A percentile compares a stretch with the other conserved stretches of the same genome.
These are phyloP conservation scores for Spisula subtruncata DNA, from an alignment of 2,888 invertebrate species.

Conservation along the genomic window DNA sequence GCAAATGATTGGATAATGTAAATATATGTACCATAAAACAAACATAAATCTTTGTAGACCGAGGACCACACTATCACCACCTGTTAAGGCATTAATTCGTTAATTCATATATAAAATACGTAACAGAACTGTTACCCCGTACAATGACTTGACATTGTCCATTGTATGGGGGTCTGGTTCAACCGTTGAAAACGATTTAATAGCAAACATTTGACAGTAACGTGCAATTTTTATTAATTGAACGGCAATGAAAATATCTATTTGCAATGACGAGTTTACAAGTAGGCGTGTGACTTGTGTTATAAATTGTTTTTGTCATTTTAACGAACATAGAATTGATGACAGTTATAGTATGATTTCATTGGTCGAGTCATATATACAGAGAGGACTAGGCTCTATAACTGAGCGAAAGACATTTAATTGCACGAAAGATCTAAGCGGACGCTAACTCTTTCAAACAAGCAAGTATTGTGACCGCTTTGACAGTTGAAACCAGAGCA, in stretches of 20 bases:
- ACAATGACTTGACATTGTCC: background rate
- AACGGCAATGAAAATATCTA: slow-evolving; percentile 20
- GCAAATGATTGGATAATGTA: background rate
- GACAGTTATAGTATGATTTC: background rate
- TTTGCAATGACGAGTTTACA: slow-evolving; percentile 1
- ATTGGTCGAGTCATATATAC: background rate
- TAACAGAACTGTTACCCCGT: background rate
- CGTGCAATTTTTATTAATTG: background rate
- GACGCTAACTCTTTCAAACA: background rate
- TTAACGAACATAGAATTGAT: background rate
- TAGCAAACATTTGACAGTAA: background rate
- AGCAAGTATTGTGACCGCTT: background rate
- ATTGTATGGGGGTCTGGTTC: background rate
- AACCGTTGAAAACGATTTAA: background rate
- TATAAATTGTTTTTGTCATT: background rate
- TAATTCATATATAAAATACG: background rate
- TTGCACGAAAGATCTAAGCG: background rate
- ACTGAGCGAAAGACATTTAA: background rate
- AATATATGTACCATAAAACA: background rate
- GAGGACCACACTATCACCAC: background rate
- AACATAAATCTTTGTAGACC: background rate
- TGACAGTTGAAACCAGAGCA: background rate
- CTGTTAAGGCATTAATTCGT: background rate
- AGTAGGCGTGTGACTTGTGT: background rate
- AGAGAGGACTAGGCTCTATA: background rate